These are phyloP conservation scores for Hylia prasina DNA, from an alignment of 2,113 vertebrate species.

Conservation along the genomic window DNA sequence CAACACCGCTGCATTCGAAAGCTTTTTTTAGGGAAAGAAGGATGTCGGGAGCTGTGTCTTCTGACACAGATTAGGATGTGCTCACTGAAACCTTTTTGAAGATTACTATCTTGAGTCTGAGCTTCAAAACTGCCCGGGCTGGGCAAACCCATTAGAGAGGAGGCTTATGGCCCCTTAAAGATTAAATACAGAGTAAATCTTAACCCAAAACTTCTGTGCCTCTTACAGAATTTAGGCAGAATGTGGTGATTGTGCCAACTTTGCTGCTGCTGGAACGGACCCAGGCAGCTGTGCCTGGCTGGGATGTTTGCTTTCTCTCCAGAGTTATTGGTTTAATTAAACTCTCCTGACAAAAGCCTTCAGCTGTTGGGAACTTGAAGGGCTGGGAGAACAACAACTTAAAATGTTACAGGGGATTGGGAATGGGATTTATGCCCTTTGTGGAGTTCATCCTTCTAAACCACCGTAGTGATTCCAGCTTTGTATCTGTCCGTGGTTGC, in stretches of 20 bases:
- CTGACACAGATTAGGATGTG: not conserved
- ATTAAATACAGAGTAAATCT: not conserved
- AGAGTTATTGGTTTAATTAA: not conserved
- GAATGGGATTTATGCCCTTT: not conserved
- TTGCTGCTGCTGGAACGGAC: not conserved
- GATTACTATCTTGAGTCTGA: not conserved
- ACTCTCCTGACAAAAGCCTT: not conserved
- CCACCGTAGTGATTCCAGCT: not conserved
- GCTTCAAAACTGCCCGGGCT: not conserved
- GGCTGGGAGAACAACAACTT: not conserved
- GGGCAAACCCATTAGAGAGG: not conserved
- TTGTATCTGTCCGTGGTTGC: fast-evolving
- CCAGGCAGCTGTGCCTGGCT: not conserved
- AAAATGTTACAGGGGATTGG: not conserved
- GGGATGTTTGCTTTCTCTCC: not conserved
- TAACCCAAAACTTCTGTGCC: not conserved
- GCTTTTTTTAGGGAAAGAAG: not conserved
- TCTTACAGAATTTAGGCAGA: not conserved
- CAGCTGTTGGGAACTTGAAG: not conserved
- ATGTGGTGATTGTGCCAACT: not conserved
- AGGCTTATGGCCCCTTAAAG: not conserved
- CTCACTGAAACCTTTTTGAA: not conserved
- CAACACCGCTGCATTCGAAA: not conserved
- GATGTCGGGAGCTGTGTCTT: not conserved
- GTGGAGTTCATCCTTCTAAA: not conserved